Base-by-base conservation (phyloP, 2,888 invertebrate genomes). In the Volucella inflata region DNA sequence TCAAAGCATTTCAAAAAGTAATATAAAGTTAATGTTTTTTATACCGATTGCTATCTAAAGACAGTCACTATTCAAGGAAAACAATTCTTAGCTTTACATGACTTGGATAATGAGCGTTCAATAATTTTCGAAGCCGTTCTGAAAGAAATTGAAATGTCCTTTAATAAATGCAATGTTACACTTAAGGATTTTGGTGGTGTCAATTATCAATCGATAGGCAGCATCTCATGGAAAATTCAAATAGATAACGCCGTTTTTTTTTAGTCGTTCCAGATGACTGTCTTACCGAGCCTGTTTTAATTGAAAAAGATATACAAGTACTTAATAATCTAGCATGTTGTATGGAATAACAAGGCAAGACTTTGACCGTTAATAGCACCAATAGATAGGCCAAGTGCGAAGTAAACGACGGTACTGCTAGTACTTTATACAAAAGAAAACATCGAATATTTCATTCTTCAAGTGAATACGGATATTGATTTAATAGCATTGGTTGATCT, bases 121-220 rank as follows among this genome's bases (percentile, higher is more conserved):
- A 64, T 75, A 8, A 2, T 77, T 3, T 17, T 44, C 0, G 53
- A 77, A 53, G 16, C 60, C 0, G 62, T 77, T 8, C 2, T 60
- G 16, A 60, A 8, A 1, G 42, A 44, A 2, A 40, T 68, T 2
- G 38, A 60, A 10, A 21, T 17, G 14, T 3, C 3, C 1, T 44
- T 68, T 0, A 8, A 36, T 1, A 38, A 67, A 9, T 78, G 78
- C 42, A 36, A 51, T 11, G 4, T 48, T 10, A 57, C 48, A 0
- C n/a, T 72, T 10, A 65, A 72, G n/a, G 71, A 51, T 1, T 72
- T 79, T 46, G 72, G 42, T 1, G 79, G 72, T 3, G 71, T 65
- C 8, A 72, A 30, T 3, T 79, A 44, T 4, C 12, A 53, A 46
- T 38, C 65, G 0, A 51, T 36, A 9, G 72, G 72, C 8, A 59